Evolutionary conservation across 2,888 invertebrate species (phyloP).

Genomic region (Gasteruption jaculator): DNA sequence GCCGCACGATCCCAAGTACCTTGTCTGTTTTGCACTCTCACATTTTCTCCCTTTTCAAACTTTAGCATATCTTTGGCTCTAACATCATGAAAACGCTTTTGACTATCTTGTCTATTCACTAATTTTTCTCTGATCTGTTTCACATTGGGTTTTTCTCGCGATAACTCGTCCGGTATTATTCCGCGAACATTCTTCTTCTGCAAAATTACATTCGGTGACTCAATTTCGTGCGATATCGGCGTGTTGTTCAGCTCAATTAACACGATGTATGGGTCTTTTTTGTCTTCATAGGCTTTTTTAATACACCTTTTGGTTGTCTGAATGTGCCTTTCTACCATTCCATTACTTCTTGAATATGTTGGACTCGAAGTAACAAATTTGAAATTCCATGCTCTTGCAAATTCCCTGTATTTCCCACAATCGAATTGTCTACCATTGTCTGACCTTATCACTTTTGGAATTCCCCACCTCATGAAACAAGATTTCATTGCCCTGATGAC

Average conservation of each 20-base stretch:
- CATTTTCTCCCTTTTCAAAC: slow-evolving; percentile 11
- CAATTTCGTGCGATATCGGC: slow-evolving; percentile 14
- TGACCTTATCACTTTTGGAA: too few species aligned
- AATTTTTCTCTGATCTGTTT: slow-evolving; percentile 1
- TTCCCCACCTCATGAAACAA: too few species aligned
- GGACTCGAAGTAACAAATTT: slow-evolving; percentile 13
- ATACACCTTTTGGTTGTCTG: slow-evolving; percentile 23
- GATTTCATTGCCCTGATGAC: slow-evolving; percentile 8
- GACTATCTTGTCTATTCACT: slow-evolving; percentile 9
- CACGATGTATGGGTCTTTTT: slow-evolving; percentile 14
- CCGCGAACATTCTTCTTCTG: slow-evolving; percentile 9
- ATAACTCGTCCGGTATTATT: slow-evolving; percentile 1
- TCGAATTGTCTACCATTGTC: slow-evolving; percentile 10
- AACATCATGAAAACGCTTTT: slow-evolving; percentile 14
- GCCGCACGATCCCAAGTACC: slow-evolving; percentile 15
- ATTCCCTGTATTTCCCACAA: slow-evolving; percentile 8
- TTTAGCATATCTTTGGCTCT: slow-evolving; percentile 11
- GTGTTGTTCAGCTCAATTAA: slow-evolving; percentile 24
- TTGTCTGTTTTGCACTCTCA: slow-evolving; percentile 14
- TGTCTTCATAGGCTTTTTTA: slow-evolving; percentile 17
- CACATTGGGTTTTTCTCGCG: background rate
- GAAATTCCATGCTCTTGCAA: slow-evolving; percentile 12
- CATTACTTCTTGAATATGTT: slow-evolving; percentile 10
- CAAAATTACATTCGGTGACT: slow-evolving; percentile 18
- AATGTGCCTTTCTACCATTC: slow-evolving; percentile 20